Evolutionary conservation across 2,797 vertebrate genomes (phyloP).

Genomic region (Bovichtus variegatus): DNA sequence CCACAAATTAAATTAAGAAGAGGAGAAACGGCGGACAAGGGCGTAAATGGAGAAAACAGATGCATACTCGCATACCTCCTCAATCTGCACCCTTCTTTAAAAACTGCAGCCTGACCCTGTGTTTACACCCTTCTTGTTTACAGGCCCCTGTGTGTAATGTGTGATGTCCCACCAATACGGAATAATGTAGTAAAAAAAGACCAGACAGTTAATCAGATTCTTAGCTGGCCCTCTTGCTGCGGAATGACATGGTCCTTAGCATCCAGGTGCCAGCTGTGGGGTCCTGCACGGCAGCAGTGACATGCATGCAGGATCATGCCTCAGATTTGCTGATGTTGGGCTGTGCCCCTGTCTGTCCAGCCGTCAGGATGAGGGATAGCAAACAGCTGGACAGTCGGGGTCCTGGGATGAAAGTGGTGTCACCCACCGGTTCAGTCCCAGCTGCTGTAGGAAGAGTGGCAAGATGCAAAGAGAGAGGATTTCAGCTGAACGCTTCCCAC

Average conservation of each 20-base stretch:
- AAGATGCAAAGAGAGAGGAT: slow-evolving; percentile 39
- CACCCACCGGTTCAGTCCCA: slow-evolving; percentile 67
- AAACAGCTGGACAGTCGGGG: slow-evolving; percentile 83
- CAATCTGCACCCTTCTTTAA: slow-evolving; percentile 74
- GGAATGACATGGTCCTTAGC: slow-evolving; percentile 40
- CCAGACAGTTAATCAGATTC: neutral
- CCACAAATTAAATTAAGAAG: slow-evolving; percentile 90
- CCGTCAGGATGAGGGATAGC: slow-evolving; percentile 84
- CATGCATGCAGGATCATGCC: slow-evolving; percentile 59
- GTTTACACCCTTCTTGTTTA: slow-evolving; percentile 58
- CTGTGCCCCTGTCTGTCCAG: slow-evolving; percentile 61
- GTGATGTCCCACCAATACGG: neutral
- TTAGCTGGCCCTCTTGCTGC: slow-evolving; percentile 21
- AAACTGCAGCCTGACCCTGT: slow-evolving; percentile 82
- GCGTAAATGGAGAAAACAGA: slow-evolving; percentile 91
- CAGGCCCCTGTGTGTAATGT: slow-evolving; percentile 1
- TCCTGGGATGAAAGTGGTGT: slow-evolving; percentile 73
- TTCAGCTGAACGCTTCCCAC: slow-evolving; percentile 53
- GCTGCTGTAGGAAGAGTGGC: slow-evolving; percentile 76
- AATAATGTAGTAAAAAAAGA: neutral
- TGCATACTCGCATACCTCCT: slow-evolving; percentile 81
- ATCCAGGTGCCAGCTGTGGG: slow-evolving; percentile 57
- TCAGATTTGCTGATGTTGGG: slow-evolving; percentile 45
- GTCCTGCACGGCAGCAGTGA: slow-evolving; percentile 43
- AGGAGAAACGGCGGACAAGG: slow-evolving; percentile 78